Percentiles rank a stretch among this genome's conserved stretches.
Evolutionary conservation across 2,888 invertebrate genomes (phyloP).

Genomic region (Siphonodentalium dalli): DNA sequence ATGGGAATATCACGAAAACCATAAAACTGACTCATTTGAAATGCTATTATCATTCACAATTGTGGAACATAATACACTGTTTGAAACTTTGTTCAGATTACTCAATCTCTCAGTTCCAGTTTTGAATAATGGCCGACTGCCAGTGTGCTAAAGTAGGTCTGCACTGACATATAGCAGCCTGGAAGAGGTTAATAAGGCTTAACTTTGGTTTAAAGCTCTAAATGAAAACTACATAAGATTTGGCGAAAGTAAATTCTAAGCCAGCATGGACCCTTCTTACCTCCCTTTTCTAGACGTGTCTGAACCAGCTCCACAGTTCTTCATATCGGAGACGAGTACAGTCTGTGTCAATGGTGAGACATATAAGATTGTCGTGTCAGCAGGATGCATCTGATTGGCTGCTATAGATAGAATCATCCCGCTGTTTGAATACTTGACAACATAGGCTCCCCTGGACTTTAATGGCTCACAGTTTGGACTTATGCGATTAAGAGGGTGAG

Average conservation of each 20-base stretch:
- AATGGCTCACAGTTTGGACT: conserved; percentile 44
- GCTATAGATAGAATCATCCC: conserved; percentile 59
- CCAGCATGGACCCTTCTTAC: conserved; percentile 29
- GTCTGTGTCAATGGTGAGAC: conserved; percentile 56
- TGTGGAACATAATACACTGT: no score
- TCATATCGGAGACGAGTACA: conserved; percentile 47
- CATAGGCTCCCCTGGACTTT: conserved; percentile 44
- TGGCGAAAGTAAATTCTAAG: not conserved
- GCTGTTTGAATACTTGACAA: conserved; percentile 47
- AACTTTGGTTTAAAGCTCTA: not conserved
- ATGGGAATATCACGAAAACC: no score
- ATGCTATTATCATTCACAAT: no score
- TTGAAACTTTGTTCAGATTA: not conserved
- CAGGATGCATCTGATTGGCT: conserved; percentile 54
- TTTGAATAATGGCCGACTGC: no score
- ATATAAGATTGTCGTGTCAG: conserved; percentile 51
- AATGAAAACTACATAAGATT: not conserved
- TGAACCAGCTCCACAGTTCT: conserved; percentile 44
- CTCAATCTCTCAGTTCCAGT: no score
- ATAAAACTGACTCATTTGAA: no score
- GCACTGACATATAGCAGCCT: no score
- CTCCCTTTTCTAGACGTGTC: conserved; percentile 37
- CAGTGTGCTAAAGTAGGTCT: no score
- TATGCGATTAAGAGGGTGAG: conserved; percentile 45
- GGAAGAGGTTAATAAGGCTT: no score